These are phyloP conservation scores for Sylvilagus floridanus DNA, from an alignment of 2,797 vertebrate species.

Conservation along the genomic window DNA sequence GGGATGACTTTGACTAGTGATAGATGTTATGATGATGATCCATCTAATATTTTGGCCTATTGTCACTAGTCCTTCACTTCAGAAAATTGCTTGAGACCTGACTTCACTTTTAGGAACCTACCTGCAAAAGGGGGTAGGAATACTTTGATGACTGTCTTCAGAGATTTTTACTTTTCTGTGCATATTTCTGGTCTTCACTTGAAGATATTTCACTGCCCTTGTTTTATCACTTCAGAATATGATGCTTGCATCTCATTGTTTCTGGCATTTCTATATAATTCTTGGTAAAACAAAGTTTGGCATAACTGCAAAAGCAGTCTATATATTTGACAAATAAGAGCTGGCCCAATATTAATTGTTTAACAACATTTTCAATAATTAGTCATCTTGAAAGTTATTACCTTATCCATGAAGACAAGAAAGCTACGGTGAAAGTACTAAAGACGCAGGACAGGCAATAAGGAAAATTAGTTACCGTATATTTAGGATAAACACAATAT, in stretches of 20 bases:
- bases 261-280: not conserved
- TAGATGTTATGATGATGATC: not conserved
- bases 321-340: not conserved
- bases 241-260: not conserved
- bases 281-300: not conserved
- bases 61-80: not conserved
- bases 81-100: not conserved
- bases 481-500: not conserved
- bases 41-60: not conserved
- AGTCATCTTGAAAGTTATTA: not conserved
- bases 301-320: not conserved
- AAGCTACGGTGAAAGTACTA: not conserved
- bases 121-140: not conserved
- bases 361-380: not conserved
- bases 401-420: not conserved
- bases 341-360: not conserved
- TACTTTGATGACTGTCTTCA: rapidly evolving
- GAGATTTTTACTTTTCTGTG: not conserved
- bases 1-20: not conserved
- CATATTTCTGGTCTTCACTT: not conserved
- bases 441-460: not conserved
- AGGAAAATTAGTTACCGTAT: not conserved
- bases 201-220: not conserved
- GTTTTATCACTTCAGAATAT: not conserved
- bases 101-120: not conserved